Evolutionary conservation across 2,113 vertebrate species (phyloP).

Genomic region (Vicugna pacos): DNA sequence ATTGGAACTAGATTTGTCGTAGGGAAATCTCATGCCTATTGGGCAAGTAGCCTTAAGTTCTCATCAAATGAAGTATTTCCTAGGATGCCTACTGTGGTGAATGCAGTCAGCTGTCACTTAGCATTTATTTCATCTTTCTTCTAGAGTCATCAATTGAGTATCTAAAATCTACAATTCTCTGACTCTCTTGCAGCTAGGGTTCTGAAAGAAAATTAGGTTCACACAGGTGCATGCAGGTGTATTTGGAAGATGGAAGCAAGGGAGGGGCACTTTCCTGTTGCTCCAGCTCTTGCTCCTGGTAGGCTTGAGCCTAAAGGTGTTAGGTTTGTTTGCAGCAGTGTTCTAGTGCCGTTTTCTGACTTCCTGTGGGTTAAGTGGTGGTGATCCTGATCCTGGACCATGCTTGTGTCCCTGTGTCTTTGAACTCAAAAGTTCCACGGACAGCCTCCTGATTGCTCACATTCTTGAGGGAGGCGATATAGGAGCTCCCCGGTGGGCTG

Average conservation of each 20-base stretch:
- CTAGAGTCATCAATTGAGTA: neutral
- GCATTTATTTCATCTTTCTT: neutral
- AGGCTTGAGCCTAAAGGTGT: neutral
- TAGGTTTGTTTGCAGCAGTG: neutral
- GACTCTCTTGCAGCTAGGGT: constrained; percentile 58
- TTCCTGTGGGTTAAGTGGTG: neutral
- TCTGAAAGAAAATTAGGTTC: neutral
- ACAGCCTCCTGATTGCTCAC: rapidly evolving
- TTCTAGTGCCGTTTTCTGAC: rapidly evolving
- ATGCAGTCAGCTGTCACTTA: neutral
- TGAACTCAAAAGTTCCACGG: neutral
- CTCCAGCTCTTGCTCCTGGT: neutral
- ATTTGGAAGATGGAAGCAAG: neutral
- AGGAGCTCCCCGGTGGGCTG: neutral
- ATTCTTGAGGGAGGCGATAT: neutral
- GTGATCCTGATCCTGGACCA: neutral
- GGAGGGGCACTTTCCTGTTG: neutral
- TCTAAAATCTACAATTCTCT: neutral
- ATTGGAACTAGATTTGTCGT: neutral
- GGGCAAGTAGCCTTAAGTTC: neutral
- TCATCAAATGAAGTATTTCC: neutral
- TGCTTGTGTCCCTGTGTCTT: neutral
- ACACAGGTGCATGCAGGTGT: neutral
- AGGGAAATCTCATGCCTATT: neutral
- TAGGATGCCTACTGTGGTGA: neutral